phyloP scores from a whole-genome alignment of 2,113 vertebrate species.

The Tachuris rubrigastra region DNA sequence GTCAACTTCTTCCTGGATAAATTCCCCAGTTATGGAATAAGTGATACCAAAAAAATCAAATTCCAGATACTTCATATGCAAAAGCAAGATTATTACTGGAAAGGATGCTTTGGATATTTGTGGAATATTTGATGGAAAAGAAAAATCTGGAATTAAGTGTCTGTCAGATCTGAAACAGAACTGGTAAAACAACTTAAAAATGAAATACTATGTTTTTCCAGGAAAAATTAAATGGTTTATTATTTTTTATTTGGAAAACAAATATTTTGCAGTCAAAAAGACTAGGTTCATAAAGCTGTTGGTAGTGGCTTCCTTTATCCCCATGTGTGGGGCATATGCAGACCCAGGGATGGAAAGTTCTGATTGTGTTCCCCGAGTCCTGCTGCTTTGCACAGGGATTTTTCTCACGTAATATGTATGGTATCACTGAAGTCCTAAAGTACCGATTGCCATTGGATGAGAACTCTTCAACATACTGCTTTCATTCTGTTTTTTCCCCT shows the following conservation, averaged over 20 bases:
- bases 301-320: not conserved
- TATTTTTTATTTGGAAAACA: not conserved
- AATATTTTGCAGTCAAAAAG: not conserved
- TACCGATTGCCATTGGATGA: not conserved
- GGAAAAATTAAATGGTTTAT: not conserved
- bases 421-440: not conserved
- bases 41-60: not conserved
- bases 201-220: not conserved
- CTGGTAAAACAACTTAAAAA: not conserved
- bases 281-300: not conserved
- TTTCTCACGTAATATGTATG: fast-evolving
- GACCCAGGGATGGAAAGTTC: not conserved
- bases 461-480: not conserved
- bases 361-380: not conserved
- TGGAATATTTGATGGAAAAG: not conserved
- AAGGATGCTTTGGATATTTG: not conserved
- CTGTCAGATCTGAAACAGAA: not conserved
- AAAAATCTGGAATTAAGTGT: not conserved
- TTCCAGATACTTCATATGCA: not conserved
- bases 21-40: not conserved
- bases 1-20: not conserved
- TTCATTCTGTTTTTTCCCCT: not conserved
- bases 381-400: not conserved
- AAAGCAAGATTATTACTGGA: not conserved
- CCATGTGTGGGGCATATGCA: not conserved